Evolutionary conservation across 2,888 invertebrate species (phyloP), one percentile per base, ranked within the genome.

Genomic region (Drosophila kambysellisi): DNA sequence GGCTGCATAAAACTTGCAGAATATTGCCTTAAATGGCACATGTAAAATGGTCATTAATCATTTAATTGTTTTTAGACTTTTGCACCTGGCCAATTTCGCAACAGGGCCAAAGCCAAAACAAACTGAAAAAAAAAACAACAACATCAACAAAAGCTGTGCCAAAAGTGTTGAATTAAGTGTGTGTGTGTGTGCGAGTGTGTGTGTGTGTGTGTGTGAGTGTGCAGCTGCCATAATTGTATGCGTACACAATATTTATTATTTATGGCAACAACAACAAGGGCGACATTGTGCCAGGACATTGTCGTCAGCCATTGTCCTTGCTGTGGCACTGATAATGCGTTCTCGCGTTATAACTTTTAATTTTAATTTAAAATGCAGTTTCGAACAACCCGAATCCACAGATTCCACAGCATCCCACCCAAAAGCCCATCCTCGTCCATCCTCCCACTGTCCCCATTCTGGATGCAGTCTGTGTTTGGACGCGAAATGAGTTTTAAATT

Each of bases 351-450:
- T 80, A 80, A 87, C 76, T 89, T 86, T 89, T 89, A 89, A 88
- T 86, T 86, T 88, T 89, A 88, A 86, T 89, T 86, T 89, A 86
- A 86, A 88, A 89, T 88, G 82, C 88, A 89, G 69, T 84, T 87
- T 84, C 74, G 71, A 48, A 68, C 67, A 69, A 69, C 48, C 64
- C 39, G 37, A 7, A 60, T 17, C 20, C 12, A 5, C n/a, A 2
- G n/a, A 25, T 25, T 9, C 37, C 25, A 3, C 30, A n/a, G 0
- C 1, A 25, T 3, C 25, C 25, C 25, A 1, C 25, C 9, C 11
- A 29, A 7, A 7, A 25, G 20, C 20, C 20, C 20, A 25, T 25
- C 20, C 20, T 25, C 20, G 11, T 20, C 2, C 4, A 12, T 0
- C 32, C 11, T 9, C n/a, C 33, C 15, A 6, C 46, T 39, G 25